Conservation (phyloP, 2,113 vertebrate genomes). For the Paramisgurnus dabryanus region DNA sequence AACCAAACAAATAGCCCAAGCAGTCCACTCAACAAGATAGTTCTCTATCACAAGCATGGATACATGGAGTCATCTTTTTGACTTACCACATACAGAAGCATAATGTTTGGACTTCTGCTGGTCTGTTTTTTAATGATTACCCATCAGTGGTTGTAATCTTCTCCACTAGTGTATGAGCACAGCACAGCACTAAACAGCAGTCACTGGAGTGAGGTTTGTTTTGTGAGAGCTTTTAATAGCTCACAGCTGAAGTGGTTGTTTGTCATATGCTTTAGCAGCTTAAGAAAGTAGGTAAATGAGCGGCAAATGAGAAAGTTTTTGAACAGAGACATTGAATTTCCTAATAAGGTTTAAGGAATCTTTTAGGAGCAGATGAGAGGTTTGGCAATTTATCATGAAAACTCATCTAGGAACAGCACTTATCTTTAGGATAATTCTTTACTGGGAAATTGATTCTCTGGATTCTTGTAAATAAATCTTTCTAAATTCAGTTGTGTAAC, state of each 20-base stretch:
- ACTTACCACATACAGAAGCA: constrained; percentile 18
- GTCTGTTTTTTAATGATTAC: background rate
- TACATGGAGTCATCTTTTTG: background rate
- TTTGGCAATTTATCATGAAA: no score
- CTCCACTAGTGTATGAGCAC: constrained; percentile 23
- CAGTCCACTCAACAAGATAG: background rate
- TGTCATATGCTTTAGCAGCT: constrained; percentile 61
- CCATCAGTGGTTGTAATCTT: background rate
- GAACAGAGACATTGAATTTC: background rate
- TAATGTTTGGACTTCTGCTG: background rate
- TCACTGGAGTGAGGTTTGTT: constrained; percentile 25
- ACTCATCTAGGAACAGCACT: no score
- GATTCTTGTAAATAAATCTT: no score
- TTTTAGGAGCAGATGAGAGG: no score
- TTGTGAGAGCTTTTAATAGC: constrained; percentile 74
- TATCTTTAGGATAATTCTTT: no score
- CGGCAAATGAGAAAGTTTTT: constrained; percentile 8
- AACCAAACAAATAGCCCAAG: background rate
- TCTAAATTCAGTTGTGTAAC: no score
- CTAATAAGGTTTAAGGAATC: background rate
- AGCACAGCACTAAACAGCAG: constrained; percentile 29
- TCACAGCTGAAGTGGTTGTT: constrained; percentile 72
- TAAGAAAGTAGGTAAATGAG: constrained; percentile 34
- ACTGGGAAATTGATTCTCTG: no score
- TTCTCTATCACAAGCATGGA: background rate